Evolutionary conservation across 2,888 invertebrate genomes (phyloP), one percentile per base, ranked within the genome.

Genomic region (Achlya flavicornis): DNA sequence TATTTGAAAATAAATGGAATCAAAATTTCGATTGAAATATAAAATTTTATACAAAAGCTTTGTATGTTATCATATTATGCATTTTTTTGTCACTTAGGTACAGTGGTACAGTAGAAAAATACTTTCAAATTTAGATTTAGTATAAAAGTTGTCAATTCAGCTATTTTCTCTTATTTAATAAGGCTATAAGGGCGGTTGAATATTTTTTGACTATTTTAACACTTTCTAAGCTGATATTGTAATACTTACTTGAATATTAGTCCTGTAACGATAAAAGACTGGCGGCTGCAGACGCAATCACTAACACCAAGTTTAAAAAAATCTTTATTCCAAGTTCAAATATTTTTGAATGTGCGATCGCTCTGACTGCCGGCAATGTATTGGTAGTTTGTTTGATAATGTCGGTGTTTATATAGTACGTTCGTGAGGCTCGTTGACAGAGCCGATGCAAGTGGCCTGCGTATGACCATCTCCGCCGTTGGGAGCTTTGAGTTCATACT

Each of bases 361-460:
- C 83, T 85, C 81, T 85, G 91, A 88, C 90, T 80, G 89, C 80
- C 87, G 85, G 88, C 89, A 85, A 90, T 88, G 89, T 90, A 93
- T 92, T 93, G 91, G 87, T 86, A 81, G 81, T 80, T 77, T 41
- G 85, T 79, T 76, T 87, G 89, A 88, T 88, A 88, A 86, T 80
- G 84, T 78, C 76, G 78, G 79, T 79, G 84, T 83, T 91, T 93
- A 88, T 93, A 93, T 93, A 93, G 81, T 77, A 72, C 70, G 79
- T 69, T 74, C 74, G 70, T 77, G 78, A 81, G 83, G 81, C 83
- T 78, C 82, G 81, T 82, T 84, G 84, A 77, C 86, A 80, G 81
- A 81, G 77, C 77, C 83, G 76, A 77, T 84, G 84, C 87, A 87
- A 81, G 82, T 77, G 78, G 80, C 78, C 78, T 84, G 86, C 79